Base-by-base conservation (phyloP, 2,888 invertebrate species). In the Spodoptera littoralis region DNA sequence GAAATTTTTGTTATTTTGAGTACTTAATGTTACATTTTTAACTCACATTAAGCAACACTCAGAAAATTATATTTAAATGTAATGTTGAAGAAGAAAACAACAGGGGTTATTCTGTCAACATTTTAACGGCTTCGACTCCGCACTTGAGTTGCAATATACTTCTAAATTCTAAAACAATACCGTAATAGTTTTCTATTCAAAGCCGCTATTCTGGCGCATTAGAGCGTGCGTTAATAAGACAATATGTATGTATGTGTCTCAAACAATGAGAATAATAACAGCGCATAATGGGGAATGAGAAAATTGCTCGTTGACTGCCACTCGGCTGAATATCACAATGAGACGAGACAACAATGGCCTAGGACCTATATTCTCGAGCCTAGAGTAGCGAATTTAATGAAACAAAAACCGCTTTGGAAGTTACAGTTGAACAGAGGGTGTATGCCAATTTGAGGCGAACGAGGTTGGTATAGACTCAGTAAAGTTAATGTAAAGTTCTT, bases 221-320 rank as follows among this genome's bases (percentile, higher is more conserved):
- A 80, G 79, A 81, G 79, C 80, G 73, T 76, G 71, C 79, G 75
- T 79, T 84, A 86, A 84, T 86, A 88, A 85, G 86, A 86, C 85
- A 85, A 81, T 88, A 87, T 88, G 88, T 88, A 87, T 88, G 86
- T 90, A 88, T 89, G 88, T 90, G 85, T 88, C 81, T 77, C 82
- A 76, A 87, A 92, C 93, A 93, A 93, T 92, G 90, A 85, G 84
- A 85, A 91, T 92, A 92, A 92, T 91, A 88, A 88, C 88, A 84
- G 84, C 80, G 88, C 84, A 91, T 92, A 92, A 92, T 92, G 81
- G 89, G 78, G 91, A 93, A 92, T 92, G 92, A 88, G 90, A 92
- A 92, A 92, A 92, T 92, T 87, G 91, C 92, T 90, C 91, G 91
- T 91, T 89, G 88, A 88, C 87, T 90, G 88, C 80, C 87, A 83